Conservation (phyloP, 1,140 invertebrate genomes). For the Hyles vespertilio region DNA sequence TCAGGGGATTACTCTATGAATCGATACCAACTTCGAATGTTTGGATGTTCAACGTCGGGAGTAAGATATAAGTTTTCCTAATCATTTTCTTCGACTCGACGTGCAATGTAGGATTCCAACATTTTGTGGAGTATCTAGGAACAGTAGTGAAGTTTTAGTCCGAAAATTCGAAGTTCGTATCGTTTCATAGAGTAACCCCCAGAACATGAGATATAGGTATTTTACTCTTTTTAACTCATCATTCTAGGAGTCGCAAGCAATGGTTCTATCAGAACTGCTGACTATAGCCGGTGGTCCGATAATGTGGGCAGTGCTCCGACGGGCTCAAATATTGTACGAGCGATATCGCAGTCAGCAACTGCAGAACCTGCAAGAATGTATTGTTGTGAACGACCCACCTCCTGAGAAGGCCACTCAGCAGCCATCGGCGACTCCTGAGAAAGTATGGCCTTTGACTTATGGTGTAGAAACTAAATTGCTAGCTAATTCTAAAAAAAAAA, state of each 20-base stretch:
- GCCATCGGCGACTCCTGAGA: constrained; percentile 19
- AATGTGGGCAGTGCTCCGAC: constrained; percentile 41
- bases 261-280: constrained; percentile 41
- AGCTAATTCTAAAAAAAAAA: too few relatives aligned
- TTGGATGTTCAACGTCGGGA: too few relatives aligned
- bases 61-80: too few relatives aligned
- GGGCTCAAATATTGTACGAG: constrained; percentile 40
- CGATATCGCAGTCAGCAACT: constrained; percentile 30
- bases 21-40: too few relatives aligned
- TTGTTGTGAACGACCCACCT: constrained; percentile 28
- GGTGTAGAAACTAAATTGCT: not conserved
- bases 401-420: constrained; percentile 7
- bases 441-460: constrained; percentile 8
- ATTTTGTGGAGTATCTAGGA: too few relatives aligned
- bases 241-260: constrained; percentile 42
- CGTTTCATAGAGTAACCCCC: too few relatives aligned
- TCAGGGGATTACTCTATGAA: too few relatives aligned
- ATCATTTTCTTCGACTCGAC: too few relatives aligned
- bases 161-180: too few relatives aligned
- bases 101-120: too few relatives aligned
- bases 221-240: not conserved
- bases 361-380: constrained; percentile 37
- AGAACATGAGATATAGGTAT: too few relatives aligned
- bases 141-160: too few relatives aligned
- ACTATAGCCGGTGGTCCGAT: constrained; percentile 46